Conservation (phyloP, 35 echinoderm and acorn worm species). For the Anneissia japonica region DNA sequence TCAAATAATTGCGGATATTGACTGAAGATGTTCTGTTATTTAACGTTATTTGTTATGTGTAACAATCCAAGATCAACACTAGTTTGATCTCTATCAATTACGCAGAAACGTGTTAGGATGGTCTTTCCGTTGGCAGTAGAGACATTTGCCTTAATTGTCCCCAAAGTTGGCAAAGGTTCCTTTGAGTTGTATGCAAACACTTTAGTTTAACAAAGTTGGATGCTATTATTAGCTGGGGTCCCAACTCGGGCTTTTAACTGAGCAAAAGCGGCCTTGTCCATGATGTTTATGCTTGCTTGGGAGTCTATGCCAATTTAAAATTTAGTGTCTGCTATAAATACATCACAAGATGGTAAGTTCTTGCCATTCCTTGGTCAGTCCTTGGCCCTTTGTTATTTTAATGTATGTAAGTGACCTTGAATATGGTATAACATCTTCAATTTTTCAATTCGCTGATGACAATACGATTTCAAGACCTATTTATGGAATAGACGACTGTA, state of each 20-base stretch:
- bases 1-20: not conserved
- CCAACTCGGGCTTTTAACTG: not conserved
- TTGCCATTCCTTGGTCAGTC: too few relatives aligned
- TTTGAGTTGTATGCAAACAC: constrained; percentile 17
- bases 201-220: not conserved
- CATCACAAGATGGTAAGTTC: too few relatives aligned
- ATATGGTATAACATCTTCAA: too few relatives aligned
- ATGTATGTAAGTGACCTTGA: too few relatives aligned
- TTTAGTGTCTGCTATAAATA: too few relatives aligned
- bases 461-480: too few relatives aligned
- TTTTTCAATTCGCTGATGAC: too few relatives aligned
- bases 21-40: not conserved
- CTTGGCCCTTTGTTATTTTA: too few relatives aligned
- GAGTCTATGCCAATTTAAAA: constrained; percentile 37
- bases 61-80: constrained; percentile 8
- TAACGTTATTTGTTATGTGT: constrained; percentile 12
- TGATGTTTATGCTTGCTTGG: constrained; percentile 23
- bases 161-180: constrained; percentile 11
- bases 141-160: constrained; percentile 18
- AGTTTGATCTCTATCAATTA: constrained; percentile 16
- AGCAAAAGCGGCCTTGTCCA: constrained; percentile 17
- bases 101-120: not conserved
- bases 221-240: not conserved
- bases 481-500: too few relatives aligned
- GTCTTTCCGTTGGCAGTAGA: not conserved